Percentiles rank a stretch among this genome's conserved stretches.
These are phyloP conservation scores for Geophilus truncorum DNA, from an alignment of 2,888 invertebrate genomes.

Conservation along the genomic window DNA sequence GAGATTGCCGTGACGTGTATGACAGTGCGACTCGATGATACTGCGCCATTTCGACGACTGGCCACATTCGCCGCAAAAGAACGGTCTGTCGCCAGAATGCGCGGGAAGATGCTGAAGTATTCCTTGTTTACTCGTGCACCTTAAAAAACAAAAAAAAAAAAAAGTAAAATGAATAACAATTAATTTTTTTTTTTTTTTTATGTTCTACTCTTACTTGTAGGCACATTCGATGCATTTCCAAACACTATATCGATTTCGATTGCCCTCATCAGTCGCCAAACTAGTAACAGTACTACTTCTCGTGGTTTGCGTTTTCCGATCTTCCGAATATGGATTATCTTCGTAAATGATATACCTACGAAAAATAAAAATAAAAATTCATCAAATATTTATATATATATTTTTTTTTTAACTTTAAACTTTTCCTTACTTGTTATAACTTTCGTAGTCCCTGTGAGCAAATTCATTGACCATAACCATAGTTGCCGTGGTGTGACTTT, in stretches of 20 bases:
- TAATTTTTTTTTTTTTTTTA: background rate
- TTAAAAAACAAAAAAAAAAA: conserved; percentile 31
- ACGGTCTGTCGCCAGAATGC: conserved; percentile 36
- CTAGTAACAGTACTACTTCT: background rate
- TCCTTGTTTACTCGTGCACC: conserved; percentile 33
- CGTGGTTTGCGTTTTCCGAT: background rate
- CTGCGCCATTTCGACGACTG: conserved; percentile 48
- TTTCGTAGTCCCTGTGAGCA: conserved; percentile 82
- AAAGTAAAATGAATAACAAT: no score
- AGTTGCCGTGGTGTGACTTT: conserved; percentile 63
- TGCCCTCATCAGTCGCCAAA: background rate
- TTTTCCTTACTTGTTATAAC: conserved; percentile 72
- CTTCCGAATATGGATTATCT: background rate
- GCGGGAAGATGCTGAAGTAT: conserved; percentile 39
- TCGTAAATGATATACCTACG: background rate
- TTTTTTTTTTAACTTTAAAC: background rate
- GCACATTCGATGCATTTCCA: background rate
- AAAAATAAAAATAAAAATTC: background rate
- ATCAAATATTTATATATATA: background rate
- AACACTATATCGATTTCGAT: background rate
- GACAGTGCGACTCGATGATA: conserved; percentile 47
- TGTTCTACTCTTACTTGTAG: background rate
- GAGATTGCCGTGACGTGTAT: conserved; percentile 40
- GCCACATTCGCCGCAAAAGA: conserved; percentile 46
- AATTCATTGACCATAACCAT: conserved; percentile 85